A percentile compares a stretch with the other conserved stretches of the same genome.
Conservation (phyloP, 1,140 invertebrate species). For the Piezodorus guildinii region DNA sequence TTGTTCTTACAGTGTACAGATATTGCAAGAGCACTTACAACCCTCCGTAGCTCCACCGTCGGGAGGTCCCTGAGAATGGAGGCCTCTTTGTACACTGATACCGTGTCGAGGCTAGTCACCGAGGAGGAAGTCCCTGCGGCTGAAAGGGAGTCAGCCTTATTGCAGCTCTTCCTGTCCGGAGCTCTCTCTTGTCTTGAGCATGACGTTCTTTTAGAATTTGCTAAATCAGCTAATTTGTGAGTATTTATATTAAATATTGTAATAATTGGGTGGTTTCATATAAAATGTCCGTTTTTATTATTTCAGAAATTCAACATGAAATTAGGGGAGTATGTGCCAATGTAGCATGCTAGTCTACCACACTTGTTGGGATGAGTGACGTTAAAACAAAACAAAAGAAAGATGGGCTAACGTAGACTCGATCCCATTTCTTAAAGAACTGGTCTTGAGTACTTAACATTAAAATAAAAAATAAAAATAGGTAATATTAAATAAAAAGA, state of each 20-base stretch:
- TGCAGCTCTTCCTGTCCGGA: conserved; percentile 56
- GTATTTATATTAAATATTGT: conserved; percentile 11
- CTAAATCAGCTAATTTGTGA: conserved; percentile 28
- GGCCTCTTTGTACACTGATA: conserved; percentile 32
- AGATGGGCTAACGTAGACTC: no score
- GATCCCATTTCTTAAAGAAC: no score
- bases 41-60: conserved; percentile 39
- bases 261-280: no score
- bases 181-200: conserved; percentile 18
- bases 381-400: no score
- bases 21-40: conserved; percentile 43
- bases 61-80: conserved; percentile 32
- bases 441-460: no score
- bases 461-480: no score
- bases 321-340: no score
- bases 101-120: conserved; percentile 41
- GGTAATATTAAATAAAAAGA: no score
- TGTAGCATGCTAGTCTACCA: no score
- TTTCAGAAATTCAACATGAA: no score
- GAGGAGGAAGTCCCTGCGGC: conserved; percentile 45
- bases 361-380: no score
- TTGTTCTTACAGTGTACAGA: conserved; percentile 38
- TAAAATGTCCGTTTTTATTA: no score
- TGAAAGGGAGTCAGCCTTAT: conserved; percentile 67
- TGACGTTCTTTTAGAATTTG: conserved; percentile 25